Percentiles rank a stretch among this genome's conserved stretches.
Evolutionary conservation across 2,888 invertebrate genomes (phyloP).

Genomic region (Leistus spinibarbis): DNA sequence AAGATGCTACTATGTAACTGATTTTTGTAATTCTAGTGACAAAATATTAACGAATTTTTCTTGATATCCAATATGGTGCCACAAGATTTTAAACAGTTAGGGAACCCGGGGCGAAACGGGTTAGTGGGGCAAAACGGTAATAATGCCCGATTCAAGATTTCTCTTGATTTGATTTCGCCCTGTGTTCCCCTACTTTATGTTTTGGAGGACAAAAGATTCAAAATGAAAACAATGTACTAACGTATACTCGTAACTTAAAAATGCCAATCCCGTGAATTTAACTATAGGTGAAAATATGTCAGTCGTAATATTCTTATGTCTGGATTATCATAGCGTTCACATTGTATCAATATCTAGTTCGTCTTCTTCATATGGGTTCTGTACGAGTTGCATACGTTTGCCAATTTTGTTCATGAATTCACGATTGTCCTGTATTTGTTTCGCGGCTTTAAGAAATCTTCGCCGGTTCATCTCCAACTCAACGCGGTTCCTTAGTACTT

Average conservation of each 20-base stretch:
- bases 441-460: conserved; percentile 76
- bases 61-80: too few relatives aligned
- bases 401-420: conserved; percentile 77
- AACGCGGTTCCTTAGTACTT: conserved; percentile 81
- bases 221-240: too few relatives aligned
- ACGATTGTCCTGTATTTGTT: conserved; percentile 74
- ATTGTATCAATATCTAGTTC: background rate
- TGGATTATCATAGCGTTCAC: background rate
- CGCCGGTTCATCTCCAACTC: conserved; percentile 82
- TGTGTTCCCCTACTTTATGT: too few relatives aligned
- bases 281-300: background rate
- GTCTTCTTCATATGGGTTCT: background rate
- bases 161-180: too few relatives aligned
- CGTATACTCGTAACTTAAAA: background rate
- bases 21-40: too few relatives aligned
- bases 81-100: too few relatives aligned
- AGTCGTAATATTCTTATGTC: background rate
- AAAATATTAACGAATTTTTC: too few relatives aligned
- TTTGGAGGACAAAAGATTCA: too few relatives aligned
- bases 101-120: too few relatives aligned
- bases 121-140: too few relatives aligned
- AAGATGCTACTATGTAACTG: too few relatives aligned
- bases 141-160: too few relatives aligned
- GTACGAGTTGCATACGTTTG: conserved; percentile 62
- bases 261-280: background rate